These are phyloP conservation scores for Erannis defoliaria DNA, from an alignment of 2,888 invertebrate species.

Conservation along the genomic window DNA sequence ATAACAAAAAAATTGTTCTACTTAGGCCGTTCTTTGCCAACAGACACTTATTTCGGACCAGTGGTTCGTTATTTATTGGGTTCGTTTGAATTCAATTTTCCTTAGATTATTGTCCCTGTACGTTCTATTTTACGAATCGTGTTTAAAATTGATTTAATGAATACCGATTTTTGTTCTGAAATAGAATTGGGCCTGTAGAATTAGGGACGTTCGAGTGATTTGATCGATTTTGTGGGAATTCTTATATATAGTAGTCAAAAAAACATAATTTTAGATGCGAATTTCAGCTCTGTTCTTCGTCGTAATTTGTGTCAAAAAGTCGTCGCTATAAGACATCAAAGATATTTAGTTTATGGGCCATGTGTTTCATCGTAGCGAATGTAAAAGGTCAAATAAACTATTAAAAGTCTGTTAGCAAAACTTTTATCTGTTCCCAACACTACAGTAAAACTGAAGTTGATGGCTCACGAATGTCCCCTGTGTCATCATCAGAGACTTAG, in stretches of 20 bases:
- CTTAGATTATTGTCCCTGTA: constrained; percentile 1
- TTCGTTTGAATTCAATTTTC: constrained; percentile 13
- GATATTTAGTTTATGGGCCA: constrained; percentile 13
- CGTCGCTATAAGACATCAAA: constrained; percentile 6
- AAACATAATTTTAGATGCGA: neutral
- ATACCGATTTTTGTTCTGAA: neutral
- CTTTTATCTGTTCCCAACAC: constrained; percentile 1
- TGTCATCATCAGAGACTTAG: neutral
- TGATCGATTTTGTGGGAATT: neutral
- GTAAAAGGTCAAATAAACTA: constrained; percentile 21
- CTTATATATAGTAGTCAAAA: neutral
- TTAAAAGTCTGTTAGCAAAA: constrained; percentile 9
- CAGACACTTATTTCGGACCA: constrained; percentile 5
- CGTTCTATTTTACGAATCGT: constrained; percentile 7
- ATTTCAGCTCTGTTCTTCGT: neutral
- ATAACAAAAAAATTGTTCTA: neutral
- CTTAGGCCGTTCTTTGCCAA: constrained; percentile 9
- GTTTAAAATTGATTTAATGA: constrained; percentile 1
- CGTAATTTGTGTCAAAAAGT: neutral
- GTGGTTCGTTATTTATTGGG: constrained; percentile 13
- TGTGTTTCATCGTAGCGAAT: constrained; percentile 7
- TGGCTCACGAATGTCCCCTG: neutral
- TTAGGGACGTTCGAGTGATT: neutral
- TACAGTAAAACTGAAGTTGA: constrained; percentile 5
- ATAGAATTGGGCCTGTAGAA: neutral